phyloP scores from a whole-genome alignment of 2,113 vertebrate species.

The Trichomycterus rosablanca region DNA sequence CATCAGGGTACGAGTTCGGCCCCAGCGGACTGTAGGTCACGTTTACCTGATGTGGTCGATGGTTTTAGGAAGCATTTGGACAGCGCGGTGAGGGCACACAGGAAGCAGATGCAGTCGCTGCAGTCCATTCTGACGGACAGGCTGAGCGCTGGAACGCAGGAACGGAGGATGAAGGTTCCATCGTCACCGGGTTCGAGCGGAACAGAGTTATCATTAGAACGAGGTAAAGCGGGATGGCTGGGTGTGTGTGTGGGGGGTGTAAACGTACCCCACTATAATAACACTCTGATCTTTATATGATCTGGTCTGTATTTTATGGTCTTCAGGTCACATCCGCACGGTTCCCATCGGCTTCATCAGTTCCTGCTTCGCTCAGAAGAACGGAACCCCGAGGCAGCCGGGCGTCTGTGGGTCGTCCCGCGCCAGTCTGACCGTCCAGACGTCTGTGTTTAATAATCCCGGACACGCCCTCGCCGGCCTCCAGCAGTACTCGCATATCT shows the following conservation, averaged over 20 bases:
- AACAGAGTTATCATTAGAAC: constrained; percentile 48
- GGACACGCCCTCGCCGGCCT: constrained; percentile 78
- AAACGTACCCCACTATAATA: too few species aligned
- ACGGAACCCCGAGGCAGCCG: constrained; percentile 82
- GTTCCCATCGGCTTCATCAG: constrained; percentile 78
- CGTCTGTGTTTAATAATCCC: constrained; percentile 80
- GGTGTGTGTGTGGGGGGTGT: too few species aligned
- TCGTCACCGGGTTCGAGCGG: constrained; percentile 54
- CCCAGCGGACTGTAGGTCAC: too few species aligned
- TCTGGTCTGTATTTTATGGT: not conserved
- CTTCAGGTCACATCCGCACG: constrained; percentile 74
- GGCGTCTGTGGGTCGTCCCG: constrained; percentile 75
- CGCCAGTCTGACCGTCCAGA: constrained; percentile 70
- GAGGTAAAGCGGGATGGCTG: constrained; percentile 51
- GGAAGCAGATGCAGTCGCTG: constrained; percentile 61
- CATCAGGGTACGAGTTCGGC: too few species aligned
- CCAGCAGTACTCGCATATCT: constrained; percentile 82
- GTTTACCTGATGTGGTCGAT: too few species aligned
- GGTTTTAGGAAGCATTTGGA: constrained; percentile 63
- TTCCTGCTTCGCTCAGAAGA: constrained; percentile 80
- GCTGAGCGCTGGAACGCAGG: constrained; percentile 10
- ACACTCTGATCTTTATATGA: not conserved
- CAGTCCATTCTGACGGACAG: constrained; percentile 50
- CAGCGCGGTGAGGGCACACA: constrained; percentile 55
- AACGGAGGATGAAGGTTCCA: constrained; percentile 65